phyloP scores from a whole-genome alignment of 2,888 invertebrate genomes.

The Drosophila putrida region DNA sequence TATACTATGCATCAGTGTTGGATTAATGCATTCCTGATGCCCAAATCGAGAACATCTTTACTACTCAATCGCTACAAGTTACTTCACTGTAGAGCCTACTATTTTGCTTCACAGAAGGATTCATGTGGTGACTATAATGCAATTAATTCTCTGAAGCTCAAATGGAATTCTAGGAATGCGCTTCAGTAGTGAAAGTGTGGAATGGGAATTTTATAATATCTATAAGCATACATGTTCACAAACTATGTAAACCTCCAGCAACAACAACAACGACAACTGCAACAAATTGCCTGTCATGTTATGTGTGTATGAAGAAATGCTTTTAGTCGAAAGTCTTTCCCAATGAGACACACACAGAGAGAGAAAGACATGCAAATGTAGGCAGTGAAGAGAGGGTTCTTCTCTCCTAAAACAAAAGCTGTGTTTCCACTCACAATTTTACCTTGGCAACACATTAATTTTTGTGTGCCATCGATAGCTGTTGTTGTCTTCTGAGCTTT shows the following conservation, averaged over 20 bases:
- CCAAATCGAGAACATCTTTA: constrained; percentile 31
- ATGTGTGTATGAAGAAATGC: constrained; percentile 51
- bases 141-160: neutral
- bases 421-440: constrained; percentile 45
- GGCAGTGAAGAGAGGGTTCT: neutral
- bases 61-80: constrained; percentile 19
- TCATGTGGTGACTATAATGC: neutral
- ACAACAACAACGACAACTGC: constrained; percentile 23
- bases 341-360: neutral
- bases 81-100: neutral
- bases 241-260: constrained; percentile 22
- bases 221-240: constrained; percentile 26
- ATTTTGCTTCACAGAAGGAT: constrained; percentile 29
- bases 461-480: constrained; percentile 12
- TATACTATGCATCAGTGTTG: constrained; percentile 4
- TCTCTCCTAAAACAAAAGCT: constrained; percentile 57
- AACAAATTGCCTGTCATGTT: constrained; percentile 63
- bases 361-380: neutral
- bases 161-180: constrained; percentile 47
- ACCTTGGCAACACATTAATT: constrained; percentile 26
- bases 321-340: constrained; percentile 57
- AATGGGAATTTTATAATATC: constrained; percentile 37
- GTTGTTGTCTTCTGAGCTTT: constrained; percentile 28
- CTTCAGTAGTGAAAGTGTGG: constrained; percentile 41
- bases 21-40: constrained; percentile 13